phyloP scores from a whole-genome alignment of 2,888 invertebrate species.

The Rhamphomyia laevipes region DNA sequence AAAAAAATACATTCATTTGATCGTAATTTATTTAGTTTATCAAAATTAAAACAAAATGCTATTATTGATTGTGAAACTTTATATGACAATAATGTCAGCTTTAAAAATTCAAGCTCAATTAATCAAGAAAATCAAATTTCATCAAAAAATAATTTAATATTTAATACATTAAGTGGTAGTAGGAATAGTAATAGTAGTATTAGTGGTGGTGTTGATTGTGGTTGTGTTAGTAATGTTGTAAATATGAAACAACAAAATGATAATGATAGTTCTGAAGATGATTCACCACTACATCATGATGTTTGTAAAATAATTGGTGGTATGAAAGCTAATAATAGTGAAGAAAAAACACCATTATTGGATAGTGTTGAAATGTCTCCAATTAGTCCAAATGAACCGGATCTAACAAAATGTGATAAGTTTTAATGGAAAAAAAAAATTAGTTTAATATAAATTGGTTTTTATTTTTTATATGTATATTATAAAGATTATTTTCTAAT shows the following conservation, averaged over 20 bases:
- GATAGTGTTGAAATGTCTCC: conserved; percentile 39
- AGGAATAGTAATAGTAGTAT: not conserved
- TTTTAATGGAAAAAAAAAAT: no score
- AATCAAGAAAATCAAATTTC: conserved; percentile 10
- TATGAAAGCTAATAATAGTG: conserved; percentile 21
- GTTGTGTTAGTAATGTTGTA: conserved; percentile 1
- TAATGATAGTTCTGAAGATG: conserved; percentile 26
- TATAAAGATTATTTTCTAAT: no score
- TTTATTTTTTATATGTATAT: no score
- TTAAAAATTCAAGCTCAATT: conserved; percentile 6
- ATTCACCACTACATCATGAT: conserved; percentile 30
- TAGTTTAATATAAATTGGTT: no score
- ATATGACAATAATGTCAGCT: conserved; percentile 31
- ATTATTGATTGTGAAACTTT: conserved; percentile 31
- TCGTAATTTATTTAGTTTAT: conserved; percentile 28
- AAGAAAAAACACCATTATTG: conserved; percentile 37
- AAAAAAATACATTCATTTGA: not conserved
- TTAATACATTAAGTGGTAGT: not conserved
- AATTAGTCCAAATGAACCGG: conserved; percentile 33
- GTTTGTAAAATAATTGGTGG: conserved; percentile 25
- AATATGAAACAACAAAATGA: not conserved
- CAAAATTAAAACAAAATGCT: conserved; percentile 34
- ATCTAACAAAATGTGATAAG: not conserved
- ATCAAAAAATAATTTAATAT: not conserved
- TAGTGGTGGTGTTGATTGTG: conserved; percentile 5